phyloP scores from a whole-genome alignment of 2,113 vertebrate genomes.

The Halichoerus grypus region DNA sequence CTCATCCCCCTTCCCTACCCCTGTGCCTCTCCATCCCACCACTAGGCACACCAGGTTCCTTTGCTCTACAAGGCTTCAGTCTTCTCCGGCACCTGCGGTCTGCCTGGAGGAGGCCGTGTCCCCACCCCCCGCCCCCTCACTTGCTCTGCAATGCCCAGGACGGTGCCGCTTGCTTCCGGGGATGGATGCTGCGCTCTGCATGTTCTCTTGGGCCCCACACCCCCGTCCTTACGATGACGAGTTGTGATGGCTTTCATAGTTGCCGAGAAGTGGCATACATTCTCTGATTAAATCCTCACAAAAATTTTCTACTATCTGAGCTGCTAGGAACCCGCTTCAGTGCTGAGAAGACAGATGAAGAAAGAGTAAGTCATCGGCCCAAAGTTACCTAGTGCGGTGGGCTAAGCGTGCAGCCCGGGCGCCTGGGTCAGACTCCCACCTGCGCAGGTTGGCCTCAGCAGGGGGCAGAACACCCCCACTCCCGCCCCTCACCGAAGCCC shows the following conservation, averaged over 20 bases:
- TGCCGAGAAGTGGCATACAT: background rate
- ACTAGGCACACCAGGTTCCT: background rate
- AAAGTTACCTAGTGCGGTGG: rapidly evolving
- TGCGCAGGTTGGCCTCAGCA: rapidly evolving
- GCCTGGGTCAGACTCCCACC: rapidly evolving
- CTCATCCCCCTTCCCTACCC: rapidly evolving
- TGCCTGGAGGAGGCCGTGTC: background rate
- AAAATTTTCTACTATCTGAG: background rate
- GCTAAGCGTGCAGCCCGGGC: too few species aligned
- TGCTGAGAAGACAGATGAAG: background rate
- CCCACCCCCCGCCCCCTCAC: background rate
- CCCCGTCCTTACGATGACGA: background rate
- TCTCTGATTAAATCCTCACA: background rate
- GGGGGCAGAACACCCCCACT: rapidly evolving
- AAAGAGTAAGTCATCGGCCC: background rate
- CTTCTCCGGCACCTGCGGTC: background rate
- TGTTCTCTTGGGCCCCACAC: background rate
- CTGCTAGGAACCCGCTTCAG: background rate
- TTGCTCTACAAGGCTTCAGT: background rate
- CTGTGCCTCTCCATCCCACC: too few species aligned
- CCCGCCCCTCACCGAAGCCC: rapidly evolving
- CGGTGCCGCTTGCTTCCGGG: background rate
- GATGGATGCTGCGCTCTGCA: background rate
- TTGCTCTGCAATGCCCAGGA: background rate
- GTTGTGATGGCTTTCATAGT: background rate